Evolutionary conservation across 2,113 vertebrate species (phyloP), one percentile per base, ranked within the genome.

Genomic region (Phylloscopus trochilus): DNA sequence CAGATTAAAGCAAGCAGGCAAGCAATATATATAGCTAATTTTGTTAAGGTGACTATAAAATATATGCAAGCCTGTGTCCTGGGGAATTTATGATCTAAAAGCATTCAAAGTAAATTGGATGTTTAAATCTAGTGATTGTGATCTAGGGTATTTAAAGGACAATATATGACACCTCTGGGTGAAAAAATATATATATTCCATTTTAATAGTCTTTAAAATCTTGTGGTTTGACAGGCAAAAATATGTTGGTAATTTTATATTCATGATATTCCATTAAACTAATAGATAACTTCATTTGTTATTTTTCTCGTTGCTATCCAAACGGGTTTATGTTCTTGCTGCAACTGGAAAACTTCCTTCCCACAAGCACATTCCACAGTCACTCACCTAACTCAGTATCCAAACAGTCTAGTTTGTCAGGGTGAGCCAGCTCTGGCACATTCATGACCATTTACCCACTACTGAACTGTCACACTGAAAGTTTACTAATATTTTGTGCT

Each of bases 401-500:
- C 66, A 51, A 89, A 41, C 69, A 87, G 44, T 53, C 77, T 33
- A 8, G 70, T 88, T 92, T 75, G 37, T 74, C 81, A 87, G 52
- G 70, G 75, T 75, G 77, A 94, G 78, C 56, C 79, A 91, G 27
- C 82, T 55, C 62, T 59, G 78, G 59, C 46, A 46, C 67, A 64
- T 94, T 91, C 84, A 72, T 90, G 73, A 75, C 49, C 58, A 59
- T 82, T 90, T 92, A 82, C 70, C 51, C 31, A 46, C 81, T 87
- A 74, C 20, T 78, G 81, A 90, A 92, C 76, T 64, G 80, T 73
- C 85, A 79, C 56, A 75, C 46, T 85, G 67, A 31, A 87, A 87
- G 66, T 2, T 80, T 53, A 74, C 83, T 89, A 80, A 74, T 90
- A 90, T 77, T 95, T 92, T 90, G 76, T 58, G 80, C 72, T 76